Percentiles rank a stretch among this genome's conserved stretches.
phyloP scores from a whole-genome alignment of 2,888 invertebrate species.

The Cremastinae sp. region DNA sequence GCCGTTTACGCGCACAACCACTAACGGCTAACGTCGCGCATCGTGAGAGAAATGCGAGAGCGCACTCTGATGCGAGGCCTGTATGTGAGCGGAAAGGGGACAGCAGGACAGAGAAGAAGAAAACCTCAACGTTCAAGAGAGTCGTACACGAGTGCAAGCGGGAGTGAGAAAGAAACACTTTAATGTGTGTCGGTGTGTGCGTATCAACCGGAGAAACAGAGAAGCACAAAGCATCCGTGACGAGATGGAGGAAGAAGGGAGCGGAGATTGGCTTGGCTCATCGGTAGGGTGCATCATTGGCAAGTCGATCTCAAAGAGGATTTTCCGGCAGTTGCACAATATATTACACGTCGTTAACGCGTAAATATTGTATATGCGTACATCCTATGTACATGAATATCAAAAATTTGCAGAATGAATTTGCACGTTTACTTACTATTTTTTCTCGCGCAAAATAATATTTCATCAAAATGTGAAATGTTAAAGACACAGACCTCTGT shows the following conservation, averaged over 20 bases:
- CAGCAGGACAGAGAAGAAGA: constrained; percentile 37
- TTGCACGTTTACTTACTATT: neutral
- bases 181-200: constrained; percentile 15
- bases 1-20: constrained; percentile 78
- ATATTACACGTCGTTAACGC: constrained; percentile 27
- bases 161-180: constrained; percentile 43
- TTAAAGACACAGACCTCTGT: too few species aligned
- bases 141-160: neutral
- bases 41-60: constrained; percentile 30
- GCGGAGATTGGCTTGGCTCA: constrained; percentile 57
- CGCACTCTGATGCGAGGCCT: constrained; percentile 38
- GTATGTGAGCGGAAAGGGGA: constrained; percentile 48
- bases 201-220: neutral
- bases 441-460: too few species aligned
- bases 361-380: neutral
- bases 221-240: too few species aligned
- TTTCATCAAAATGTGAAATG: too few species aligned
- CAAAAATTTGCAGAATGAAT: constrained; percentile 11
- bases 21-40: constrained; percentile 53
- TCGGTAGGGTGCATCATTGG: constrained; percentile 57
- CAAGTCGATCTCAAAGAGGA: constrained; percentile 62
- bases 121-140: constrained; percentile 29
- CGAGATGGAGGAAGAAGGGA: constrained; percentile 8
- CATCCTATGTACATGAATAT: neutral
- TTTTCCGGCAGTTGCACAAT: constrained; percentile 54